Base-by-base conservation (phyloP, 2,797 vertebrate genomes). In the Euphonia xanthogaster region DNA sequence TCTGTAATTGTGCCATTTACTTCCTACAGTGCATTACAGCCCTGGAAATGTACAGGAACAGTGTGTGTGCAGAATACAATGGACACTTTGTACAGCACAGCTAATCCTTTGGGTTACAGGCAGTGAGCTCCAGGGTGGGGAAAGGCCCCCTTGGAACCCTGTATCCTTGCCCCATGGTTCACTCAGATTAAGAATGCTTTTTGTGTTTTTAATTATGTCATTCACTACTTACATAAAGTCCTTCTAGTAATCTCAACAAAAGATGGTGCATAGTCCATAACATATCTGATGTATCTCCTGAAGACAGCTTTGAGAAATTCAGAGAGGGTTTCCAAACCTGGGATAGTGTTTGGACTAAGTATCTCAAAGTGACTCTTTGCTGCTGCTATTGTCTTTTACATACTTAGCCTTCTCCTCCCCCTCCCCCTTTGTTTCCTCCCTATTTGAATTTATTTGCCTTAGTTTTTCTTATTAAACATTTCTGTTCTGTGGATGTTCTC, bases 11-110 rank as follows among this genome's bases (percentile, higher is more conserved):
- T 85, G 75, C 77, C 75, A 81, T 68, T 96, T 90, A 81, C 51
- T 91, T 72, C 63, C 79, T 79, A 68, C 77, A 93, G 66, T 65
- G 74, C 83, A 81, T 80, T 86, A 48, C 45, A 74, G 50, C 66
- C 93, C 91, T 67, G 80, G 83, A 94, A 95, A 95, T 66, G 80
- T 40, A 83, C n/a, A 80, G 74, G 71, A 89, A 67, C 54, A 66
- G 45, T 74, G 78, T 45, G 73, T 33, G 63, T 77, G 61, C 42
- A 44, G 81, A 71, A 80, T 6, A 96, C 95, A 97, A 79, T 40
- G 35, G 65, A 24, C 79, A 82, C 80, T 91, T 93, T 93, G 88
- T 95, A 54, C 7, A 23, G 16, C 31, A 35, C 12, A 55, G 74
- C 20, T 77, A 80, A 63, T 74, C 42, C 93, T 62, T 1, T n/a